phyloP scores from a whole-genome alignment of 2,113 vertebrate species.

The Mirza zaza region DNA sequence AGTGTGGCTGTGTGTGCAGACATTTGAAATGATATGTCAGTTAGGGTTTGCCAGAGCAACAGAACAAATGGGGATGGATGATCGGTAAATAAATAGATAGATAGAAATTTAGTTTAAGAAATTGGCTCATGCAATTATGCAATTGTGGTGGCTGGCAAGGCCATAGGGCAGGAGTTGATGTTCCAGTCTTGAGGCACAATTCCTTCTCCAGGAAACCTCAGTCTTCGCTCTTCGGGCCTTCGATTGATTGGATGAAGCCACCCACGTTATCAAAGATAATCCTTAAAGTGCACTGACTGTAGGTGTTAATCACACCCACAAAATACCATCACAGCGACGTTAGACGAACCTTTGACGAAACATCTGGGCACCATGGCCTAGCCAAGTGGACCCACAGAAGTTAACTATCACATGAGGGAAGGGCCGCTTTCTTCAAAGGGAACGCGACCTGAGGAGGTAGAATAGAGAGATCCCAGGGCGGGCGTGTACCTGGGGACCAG shows the following conservation, averaged over 20 bases:
- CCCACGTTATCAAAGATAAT: not conserved
- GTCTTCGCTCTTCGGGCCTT: not conserved
- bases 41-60: not conserved
- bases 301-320: not conserved
- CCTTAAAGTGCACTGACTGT: not conserved
- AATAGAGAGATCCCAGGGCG: not conserved
- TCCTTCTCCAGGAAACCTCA: not conserved
- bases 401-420: not conserved
- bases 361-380: not conserved
- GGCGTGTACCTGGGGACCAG: not conserved
- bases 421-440: not conserved
- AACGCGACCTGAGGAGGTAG: not conserved
- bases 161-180: not conserved
- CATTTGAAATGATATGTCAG: not conserved
- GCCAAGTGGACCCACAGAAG: not conserved
- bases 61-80: not conserved
- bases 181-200: not conserved
- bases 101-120: not conserved
- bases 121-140: not conserved
- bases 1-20: not conserved
- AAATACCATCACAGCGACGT: not conserved
- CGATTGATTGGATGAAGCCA: not conserved
- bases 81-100: not conserved
- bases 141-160: not conserved
- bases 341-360: not conserved